Conservation (phyloP, 2,888 invertebrate species). For the Tineola bisselliella region DNA sequence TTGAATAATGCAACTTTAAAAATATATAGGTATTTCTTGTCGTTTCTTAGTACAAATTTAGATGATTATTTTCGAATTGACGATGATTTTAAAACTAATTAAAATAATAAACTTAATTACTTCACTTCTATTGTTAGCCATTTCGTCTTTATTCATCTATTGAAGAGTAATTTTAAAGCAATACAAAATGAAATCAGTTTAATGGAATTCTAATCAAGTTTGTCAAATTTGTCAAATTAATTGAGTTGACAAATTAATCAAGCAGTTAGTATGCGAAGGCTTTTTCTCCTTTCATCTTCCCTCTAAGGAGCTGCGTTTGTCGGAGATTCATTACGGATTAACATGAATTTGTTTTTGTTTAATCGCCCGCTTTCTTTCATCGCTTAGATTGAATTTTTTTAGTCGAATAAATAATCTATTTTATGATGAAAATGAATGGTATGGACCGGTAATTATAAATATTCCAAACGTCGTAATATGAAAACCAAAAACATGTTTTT, state of each 20-base stretch:
- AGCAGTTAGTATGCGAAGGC: conserved; percentile 13
- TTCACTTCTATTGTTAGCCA: background rate
- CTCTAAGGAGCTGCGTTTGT: background rate
- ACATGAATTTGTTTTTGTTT: background rate
- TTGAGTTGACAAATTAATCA: conserved; percentile 16
- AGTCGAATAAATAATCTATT: too few species aligned
- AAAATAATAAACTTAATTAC: background rate
- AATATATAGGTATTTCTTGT: too few species aligned
- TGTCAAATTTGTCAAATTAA: background rate
- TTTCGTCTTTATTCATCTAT: background rate
- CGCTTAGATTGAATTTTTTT: background rate
- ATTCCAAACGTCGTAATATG: too few species aligned
- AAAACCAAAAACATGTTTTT: too few species aligned
- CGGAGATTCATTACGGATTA: conserved; percentile 12
- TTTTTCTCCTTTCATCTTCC: conserved; percentile 14
- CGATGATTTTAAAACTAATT: background rate
- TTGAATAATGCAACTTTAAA: too few species aligned
- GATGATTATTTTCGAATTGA: too few species aligned
- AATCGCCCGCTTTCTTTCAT: background rate
- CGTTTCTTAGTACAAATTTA: too few species aligned
- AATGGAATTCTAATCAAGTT: conserved; percentile 1
- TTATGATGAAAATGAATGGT: too few species aligned
- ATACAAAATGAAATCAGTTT: background rate
- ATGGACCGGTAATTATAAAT: too few species aligned
- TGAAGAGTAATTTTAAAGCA: background rate